Conservation (phyloP, 1,140 invertebrate genomes). For the Sesamia nonagrioides region DNA sequence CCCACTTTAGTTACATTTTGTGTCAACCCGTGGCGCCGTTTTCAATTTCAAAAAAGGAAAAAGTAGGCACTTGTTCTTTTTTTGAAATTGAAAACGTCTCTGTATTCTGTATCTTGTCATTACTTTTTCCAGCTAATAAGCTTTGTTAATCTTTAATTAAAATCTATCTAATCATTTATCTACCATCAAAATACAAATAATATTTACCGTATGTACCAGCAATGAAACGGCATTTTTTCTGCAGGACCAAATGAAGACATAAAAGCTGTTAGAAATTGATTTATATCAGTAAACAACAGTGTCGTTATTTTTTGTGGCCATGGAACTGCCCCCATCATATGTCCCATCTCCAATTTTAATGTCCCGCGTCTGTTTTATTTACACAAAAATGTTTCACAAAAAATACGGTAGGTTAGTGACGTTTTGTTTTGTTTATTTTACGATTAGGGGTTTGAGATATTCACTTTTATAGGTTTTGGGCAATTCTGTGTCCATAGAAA, state of each 20-base stretch:
- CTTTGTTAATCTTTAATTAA: too few relatives aligned
- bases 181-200: too few relatives aligned
- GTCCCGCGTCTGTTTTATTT: conserved; percentile 12
- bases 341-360: conserved; percentile 38
- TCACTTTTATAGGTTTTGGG: not conserved
- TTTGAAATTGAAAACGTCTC: too few relatives aligned
- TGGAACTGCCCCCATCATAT: conserved; percentile 4
- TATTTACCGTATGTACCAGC: too few relatives aligned
- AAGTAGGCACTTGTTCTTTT: too few relatives aligned
- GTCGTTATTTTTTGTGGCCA: conserved; percentile 29
- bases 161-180: too few relatives aligned
- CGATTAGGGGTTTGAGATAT: not conserved
- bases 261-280: conserved; percentile 18
- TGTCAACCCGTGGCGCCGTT: too few relatives aligned
- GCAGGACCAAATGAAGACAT: not conserved
- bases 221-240: too few relatives aligned
- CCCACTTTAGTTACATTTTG: too few relatives aligned
- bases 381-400: conserved; percentile 28
- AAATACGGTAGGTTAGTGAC: conserved; percentile 17
- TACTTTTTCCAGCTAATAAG: too few relatives aligned
- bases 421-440: conserved; percentile 7
- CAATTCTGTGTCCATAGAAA: not conserved
- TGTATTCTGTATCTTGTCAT: too few relatives aligned
- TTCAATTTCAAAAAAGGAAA: too few relatives aligned
- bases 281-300: conserved; percentile 34